A percentile compares a stretch with the other conserved stretches of the same genome.
phyloP scores from a whole-genome alignment of 2,797 vertebrate genomes.

The Chrysocyon brachyurus region DNA sequence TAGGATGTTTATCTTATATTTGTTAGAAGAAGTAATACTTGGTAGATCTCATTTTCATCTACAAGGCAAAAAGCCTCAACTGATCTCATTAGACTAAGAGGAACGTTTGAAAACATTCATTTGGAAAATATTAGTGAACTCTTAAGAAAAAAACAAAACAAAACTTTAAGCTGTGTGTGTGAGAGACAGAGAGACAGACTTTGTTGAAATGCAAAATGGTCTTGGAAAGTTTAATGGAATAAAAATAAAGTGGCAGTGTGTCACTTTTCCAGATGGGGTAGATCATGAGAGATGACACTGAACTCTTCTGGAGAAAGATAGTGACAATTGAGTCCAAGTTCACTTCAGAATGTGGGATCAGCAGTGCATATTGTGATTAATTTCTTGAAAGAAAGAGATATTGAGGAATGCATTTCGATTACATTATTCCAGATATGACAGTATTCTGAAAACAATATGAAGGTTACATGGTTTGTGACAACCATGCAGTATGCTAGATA shows the following conservation, averaged over 20 bases:
- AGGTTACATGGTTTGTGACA: accelerated
- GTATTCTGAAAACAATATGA: not conserved
- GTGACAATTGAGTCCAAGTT: not conserved
- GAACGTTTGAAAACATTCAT: not conserved
- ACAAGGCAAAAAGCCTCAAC: not conserved
- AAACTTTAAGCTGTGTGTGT: not conserved
- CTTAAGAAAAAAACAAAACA: not conserved
- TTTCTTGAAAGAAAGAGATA: not conserved
- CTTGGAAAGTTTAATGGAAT: not conserved
- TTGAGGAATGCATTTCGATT: not conserved
- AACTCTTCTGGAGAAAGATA: not conserved
- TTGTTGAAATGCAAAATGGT: not conserved
- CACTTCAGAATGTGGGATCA: too few species aligned
- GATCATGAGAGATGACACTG: accelerated
- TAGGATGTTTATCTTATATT: not conserved
- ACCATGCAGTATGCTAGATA: too few species aligned
- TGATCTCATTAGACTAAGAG: not conserved
- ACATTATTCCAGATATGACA: not conserved
- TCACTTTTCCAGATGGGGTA: not conserved
- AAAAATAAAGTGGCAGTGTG: not conserved
- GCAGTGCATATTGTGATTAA: not conserved
- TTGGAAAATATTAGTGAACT: not conserved
- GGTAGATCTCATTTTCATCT: not conserved
- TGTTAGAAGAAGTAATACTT: not conserved
- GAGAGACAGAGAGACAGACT: not conserved